Evolutionary conservation across 2,888 invertebrate genomes (phyloP), one percentile per base, ranked within the genome.

Genomic region (Hemistola chrysoprasaria): DNA sequence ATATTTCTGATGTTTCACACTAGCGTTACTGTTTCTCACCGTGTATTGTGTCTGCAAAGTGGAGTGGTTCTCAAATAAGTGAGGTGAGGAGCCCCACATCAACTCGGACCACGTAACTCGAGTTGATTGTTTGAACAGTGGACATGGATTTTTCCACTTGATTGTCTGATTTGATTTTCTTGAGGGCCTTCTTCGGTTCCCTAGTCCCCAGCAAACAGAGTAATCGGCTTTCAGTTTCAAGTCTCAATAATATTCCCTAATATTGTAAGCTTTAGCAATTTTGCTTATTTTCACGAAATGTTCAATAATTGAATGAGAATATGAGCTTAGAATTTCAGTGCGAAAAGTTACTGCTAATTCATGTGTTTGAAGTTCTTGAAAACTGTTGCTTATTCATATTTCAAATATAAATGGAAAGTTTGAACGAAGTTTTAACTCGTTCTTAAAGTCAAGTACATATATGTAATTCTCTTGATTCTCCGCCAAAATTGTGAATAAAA

Each of bases 61-160:
- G 61, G 63, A 75, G 76, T 69, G 76, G 66, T 71, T 66, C 71
- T 78, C 80, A 78, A 85, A 85, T 78, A 82, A 71, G 70, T 65
- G 67, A 70, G 70, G 70, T 69, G 69, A 66, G 62, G 71, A 68
- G 60, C 70, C 83, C 82, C 70, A 68, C 84, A 78, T 84, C 84
- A 83, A 70, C 72, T 68, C 56, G 54, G 58, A 57, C 72, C 69
- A 65, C 64, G 82, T 86, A 87, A 88, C 84, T 86, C 73, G 72
- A 85, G 76, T 77, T 84, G 87, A 88, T 87, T 87, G 87, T 86
- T 87, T 88, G 87, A 77, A 69, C 78, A 76, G 65, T 73, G 78
- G 73, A 85, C 86, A 82, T 77, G 77, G 86, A 87, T 86, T 88
- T 88, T 87, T 88, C 86, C 84, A 87, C 85, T 86, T 88, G 87